Evolutionary conservation across 2,888 invertebrate genomes (phyloP).

Genomic region (Limenitis camilla): DNA sequence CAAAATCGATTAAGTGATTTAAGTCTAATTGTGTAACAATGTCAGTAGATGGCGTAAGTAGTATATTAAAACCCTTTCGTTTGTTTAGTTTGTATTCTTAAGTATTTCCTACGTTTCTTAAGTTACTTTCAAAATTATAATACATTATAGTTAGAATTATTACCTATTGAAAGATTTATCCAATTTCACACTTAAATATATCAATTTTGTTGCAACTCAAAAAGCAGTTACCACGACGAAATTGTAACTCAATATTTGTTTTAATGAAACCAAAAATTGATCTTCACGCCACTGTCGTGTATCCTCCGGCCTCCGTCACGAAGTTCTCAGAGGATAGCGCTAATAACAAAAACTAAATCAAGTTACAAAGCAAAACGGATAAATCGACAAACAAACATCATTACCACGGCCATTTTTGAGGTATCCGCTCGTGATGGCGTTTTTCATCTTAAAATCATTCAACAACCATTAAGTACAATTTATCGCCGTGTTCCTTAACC

Average conservation of each 20-base stretch:
- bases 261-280: slow-evolving; percentile 64
- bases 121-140: no score
- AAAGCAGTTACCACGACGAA: slow-evolving; percentile 51
- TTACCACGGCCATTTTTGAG: slow-evolving; percentile 69
- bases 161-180: no score
- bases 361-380: slow-evolving; percentile 70
- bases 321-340: slow-evolving; percentile 42
- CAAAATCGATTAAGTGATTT: no score
- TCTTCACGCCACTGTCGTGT: slow-evolving; percentile 52
- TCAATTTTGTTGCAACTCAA: no score
- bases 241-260: slow-evolving; percentile 67
- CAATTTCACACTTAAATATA: no score
- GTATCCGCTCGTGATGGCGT: slow-evolving; percentile 67
- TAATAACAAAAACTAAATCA: slow-evolving; percentile 74
- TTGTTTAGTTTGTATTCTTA: no score
- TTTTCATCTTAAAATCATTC: slow-evolving; percentile 46
- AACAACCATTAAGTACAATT: slow-evolving; percentile 2
- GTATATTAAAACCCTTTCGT: no score
- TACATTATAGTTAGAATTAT: no score
- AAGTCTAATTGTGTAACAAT: no score
- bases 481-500: slow-evolving; percentile 13
- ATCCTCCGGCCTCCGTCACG: slow-evolving; percentile 48
- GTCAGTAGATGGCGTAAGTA: no score
- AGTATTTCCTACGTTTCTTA: no score
- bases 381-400: slow-evolving; percentile 71